phyloP scores from a whole-genome alignment of 2,888 invertebrate genomes.

The Myathropa florea region DNA sequence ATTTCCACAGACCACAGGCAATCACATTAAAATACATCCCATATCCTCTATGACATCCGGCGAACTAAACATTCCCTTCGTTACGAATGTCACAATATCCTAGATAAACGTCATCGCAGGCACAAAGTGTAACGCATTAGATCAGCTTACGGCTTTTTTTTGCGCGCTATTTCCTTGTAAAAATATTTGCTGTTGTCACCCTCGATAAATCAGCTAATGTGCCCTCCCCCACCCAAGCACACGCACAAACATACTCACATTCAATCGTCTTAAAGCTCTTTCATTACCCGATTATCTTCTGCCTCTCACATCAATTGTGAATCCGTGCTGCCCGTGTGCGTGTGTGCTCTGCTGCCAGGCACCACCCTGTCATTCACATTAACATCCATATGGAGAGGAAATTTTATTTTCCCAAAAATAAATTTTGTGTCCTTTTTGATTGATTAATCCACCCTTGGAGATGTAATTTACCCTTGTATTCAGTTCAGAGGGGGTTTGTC shows the following conservation, averaged over 20 bases:
- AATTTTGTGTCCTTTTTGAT: conserved; percentile 42
- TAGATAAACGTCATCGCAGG: not conserved
- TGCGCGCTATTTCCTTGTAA: not conserved
- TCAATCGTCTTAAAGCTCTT: not conserved
- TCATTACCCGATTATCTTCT: not conserved
- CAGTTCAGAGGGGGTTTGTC: not conserved
- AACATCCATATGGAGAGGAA: conserved; percentile 23
- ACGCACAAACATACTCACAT: not conserved
- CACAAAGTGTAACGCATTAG: not conserved
- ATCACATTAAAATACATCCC: not conserved
- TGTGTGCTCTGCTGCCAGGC: not conserved
- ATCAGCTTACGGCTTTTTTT: not conserved
- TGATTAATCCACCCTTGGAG: conserved; percentile 49
- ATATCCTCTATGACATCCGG: not conserved
- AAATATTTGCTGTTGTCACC: not conserved
- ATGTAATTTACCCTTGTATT: conserved; percentile 25
- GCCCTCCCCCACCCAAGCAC: not conserved
- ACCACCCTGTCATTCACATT: not conserved
- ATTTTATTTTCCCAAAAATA: conserved; percentile 24
- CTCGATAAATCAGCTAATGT: not conserved
- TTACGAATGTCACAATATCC: not conserved
- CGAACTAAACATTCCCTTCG: not conserved
- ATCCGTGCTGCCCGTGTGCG: not conserved
- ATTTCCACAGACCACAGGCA: not conserved
- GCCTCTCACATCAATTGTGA: not conserved